Conservation (phyloP, 2,113 vertebrate species). For the Panthera leo region DNA sequence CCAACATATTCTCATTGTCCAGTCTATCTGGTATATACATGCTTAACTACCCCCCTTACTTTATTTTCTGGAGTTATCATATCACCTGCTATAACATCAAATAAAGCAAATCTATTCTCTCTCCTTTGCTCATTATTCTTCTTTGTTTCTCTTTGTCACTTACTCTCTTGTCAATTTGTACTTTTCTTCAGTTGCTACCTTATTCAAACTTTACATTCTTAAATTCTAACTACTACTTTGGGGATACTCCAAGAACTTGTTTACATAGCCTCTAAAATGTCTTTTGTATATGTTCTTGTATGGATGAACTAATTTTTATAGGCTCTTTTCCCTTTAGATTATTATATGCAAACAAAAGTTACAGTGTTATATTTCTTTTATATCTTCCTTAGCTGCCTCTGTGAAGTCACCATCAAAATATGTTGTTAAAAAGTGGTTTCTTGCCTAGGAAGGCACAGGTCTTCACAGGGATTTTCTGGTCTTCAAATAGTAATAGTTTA, state of each 20-base stretch:
- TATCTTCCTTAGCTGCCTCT: background rate
- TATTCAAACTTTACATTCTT: background rate
- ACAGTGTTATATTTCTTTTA: background rate
- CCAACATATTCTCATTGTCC: background rate
- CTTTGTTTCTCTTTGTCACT: background rate
- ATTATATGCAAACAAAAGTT: background rate
- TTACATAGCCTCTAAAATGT: background rate
- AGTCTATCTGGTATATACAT: background rate
- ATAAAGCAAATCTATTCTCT: background rate
- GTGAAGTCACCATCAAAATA: background rate
- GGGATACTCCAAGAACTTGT: background rate
- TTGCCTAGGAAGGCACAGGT: background rate
- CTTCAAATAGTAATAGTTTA: background rate
- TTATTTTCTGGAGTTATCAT: background rate
- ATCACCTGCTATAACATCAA: background rate
- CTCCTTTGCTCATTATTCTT: background rate
- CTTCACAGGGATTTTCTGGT: background rate
- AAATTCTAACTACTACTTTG: background rate
- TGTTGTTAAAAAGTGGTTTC: background rate
- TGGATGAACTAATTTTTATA: background rate
- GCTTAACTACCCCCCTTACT: background rate
- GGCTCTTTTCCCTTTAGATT: background rate
- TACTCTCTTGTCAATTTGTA: background rate
- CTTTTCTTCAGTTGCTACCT: background rate
- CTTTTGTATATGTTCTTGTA: background rate